Conservation (phyloP, 2,113 vertebrate genomes). For the Upupa epops region DNA sequence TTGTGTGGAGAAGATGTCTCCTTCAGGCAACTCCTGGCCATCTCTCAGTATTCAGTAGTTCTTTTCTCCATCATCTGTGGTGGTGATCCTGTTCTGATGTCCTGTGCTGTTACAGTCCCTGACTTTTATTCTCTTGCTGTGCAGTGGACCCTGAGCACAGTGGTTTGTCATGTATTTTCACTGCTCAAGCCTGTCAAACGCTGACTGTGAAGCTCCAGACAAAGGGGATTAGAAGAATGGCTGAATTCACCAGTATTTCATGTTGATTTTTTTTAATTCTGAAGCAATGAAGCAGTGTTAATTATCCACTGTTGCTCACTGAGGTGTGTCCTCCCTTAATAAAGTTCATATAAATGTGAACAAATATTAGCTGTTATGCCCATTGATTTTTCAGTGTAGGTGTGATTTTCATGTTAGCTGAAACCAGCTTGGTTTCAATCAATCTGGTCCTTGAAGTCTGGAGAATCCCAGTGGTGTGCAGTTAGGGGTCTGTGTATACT, state of each 20-base stretch:
- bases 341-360: not conserved
- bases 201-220: not conserved
- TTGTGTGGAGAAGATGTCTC: not conserved
- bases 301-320: not conserved
- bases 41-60: not conserved
- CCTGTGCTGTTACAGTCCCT: not conserved
- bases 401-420: not conserved
- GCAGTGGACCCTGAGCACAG: not conserved
- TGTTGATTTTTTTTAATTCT: not conserved
- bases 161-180: not conserved
- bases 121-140: not conserved
- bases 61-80: not conserved
- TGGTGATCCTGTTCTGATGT: not conserved
- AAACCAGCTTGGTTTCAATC: too few species aligned
- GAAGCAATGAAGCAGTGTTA: not conserved
- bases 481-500: not conserved
- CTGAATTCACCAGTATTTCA: not conserved
- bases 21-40: not conserved
- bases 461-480: not conserved
- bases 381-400: not conserved
- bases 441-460: not conserved
- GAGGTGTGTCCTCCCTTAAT: not conserved
- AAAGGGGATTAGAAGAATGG: not conserved
- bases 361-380: not conserved
- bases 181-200: not conserved